These are phyloP conservation scores for Ceratotherium simum DNA, from an alignment of 2,113 vertebrate genomes.

Conservation along the genomic window DNA sequence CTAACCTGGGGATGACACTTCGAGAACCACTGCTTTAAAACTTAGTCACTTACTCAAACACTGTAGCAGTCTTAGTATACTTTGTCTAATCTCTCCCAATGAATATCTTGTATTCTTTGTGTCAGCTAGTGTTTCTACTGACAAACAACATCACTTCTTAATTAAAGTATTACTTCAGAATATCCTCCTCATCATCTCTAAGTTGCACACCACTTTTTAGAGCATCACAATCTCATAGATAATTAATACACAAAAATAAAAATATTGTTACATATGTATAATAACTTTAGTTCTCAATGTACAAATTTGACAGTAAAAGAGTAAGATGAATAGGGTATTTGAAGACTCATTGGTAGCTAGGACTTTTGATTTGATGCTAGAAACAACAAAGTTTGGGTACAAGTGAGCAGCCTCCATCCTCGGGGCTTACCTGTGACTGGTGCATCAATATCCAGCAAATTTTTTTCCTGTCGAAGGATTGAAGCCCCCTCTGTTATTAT, in stretches of 20 bases:
- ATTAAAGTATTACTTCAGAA: not conserved
- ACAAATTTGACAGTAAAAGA: not conserved
- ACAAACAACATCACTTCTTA: not conserved
- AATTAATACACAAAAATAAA: not conserved
- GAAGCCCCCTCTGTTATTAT: conserved; percentile 97
- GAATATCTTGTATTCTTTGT: not conserved
- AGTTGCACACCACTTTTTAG: not conserved
- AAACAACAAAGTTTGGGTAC: not conserved
- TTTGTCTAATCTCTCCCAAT: not conserved
- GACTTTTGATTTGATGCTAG: not conserved
- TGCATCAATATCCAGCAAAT: conserved; percentile 98
- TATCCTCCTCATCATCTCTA: not conserved
- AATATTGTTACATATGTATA: not conserved
- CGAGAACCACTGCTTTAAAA: not conserved
- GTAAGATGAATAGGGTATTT: not conserved
- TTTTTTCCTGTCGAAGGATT: conserved; percentile 97
- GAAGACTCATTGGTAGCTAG: not conserved
- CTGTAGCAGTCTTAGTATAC: not conserved
- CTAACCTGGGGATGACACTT: not conserved
- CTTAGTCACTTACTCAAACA: not conserved
- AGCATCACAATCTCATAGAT: not conserved
- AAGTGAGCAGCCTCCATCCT: not conserved
- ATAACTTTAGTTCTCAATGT: not conserved
- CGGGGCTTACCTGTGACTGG: conserved; percentile 95
- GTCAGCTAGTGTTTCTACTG: not conserved